Conservation (phyloP, 2,113 vertebrate genomes). For the Ciconia maguari region DNA sequence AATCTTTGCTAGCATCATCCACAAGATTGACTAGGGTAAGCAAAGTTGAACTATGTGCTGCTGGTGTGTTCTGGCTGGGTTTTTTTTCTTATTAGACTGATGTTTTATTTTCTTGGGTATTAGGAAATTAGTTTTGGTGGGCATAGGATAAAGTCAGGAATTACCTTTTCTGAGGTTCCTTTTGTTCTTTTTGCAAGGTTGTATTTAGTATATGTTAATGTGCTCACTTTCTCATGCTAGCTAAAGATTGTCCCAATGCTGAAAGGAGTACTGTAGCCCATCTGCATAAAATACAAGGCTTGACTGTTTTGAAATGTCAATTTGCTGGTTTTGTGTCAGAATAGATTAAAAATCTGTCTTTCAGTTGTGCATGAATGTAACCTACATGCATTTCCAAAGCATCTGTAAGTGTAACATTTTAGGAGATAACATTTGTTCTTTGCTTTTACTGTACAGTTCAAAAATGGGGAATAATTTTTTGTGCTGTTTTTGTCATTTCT, state of each 20-base stretch:
- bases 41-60: not conserved
- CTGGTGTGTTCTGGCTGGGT: not conserved
- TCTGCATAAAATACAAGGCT: not conserved
- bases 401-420: not conserved
- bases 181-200: not conserved
- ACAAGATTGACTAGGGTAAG: not conserved
- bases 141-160: not conserved
- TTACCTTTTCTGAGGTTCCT: not conserved
- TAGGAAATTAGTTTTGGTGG: not conserved
- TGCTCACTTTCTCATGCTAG: not conserved
- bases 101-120: not conserved
- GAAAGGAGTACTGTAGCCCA: not conserved
- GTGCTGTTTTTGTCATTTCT: not conserved
- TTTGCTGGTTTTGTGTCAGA: not conserved
- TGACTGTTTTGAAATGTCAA: not conserved
- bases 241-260: not conserved
- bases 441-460: not conserved
- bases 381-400: fast-evolving
- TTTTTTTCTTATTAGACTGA: not conserved
- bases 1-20: not conserved
- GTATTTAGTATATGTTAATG: not conserved
- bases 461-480: not conserved
- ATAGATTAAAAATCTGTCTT: not conserved
- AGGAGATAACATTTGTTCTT: not conserved
- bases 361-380: not conserved